These are phyloP conservation scores for Microcebus griseorufus DNA, from an alignment of 2,113 vertebrate species.

Conservation along the genomic window DNA sequence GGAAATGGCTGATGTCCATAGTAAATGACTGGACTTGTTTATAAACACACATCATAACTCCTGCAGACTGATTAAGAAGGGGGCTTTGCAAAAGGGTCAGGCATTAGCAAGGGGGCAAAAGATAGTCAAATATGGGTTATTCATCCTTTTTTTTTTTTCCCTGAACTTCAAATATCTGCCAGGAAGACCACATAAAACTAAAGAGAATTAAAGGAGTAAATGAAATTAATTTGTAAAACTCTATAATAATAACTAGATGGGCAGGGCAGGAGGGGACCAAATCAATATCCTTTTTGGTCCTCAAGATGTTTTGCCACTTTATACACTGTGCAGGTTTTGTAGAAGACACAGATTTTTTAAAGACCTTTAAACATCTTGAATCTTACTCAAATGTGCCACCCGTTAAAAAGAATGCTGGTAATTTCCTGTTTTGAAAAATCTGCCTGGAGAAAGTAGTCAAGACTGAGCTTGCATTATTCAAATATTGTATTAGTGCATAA, in stretches of 20 bases:
- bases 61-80: background rate
- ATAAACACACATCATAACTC: background rate
- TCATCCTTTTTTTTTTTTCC: conserved; percentile 9
- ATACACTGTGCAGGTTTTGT: background rate
- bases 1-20: background rate
- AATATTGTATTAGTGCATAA: conserved; percentile 72
- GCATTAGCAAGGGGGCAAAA: background rate
- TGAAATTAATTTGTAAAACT: conserved; percentile 44
- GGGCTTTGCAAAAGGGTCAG: background rate
- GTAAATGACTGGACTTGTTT: background rate
- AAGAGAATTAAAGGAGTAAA: conserved; percentile 24
- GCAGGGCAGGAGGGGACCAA: background rate
- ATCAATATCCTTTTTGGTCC: conserved; percentile 7
- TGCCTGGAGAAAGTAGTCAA: conserved; percentile 74
- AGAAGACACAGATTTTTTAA: background rate
- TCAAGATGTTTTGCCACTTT: conserved; percentile 30
- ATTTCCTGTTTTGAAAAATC: conserved; percentile 68
- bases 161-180: conserved; percentile 19
- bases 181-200: background rate
- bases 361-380: conserved; percentile 50
- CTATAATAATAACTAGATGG: conserved; percentile 9
- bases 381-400: conserved; percentile 70
- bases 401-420: conserved; percentile 69
- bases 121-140: background rate
- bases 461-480: conserved; percentile 71